A percentile compares a stretch with the other conserved stretches of the same genome.
Conservation (phyloP, 2,888 invertebrate genomes). For the Argyresthia albistria region DNA sequence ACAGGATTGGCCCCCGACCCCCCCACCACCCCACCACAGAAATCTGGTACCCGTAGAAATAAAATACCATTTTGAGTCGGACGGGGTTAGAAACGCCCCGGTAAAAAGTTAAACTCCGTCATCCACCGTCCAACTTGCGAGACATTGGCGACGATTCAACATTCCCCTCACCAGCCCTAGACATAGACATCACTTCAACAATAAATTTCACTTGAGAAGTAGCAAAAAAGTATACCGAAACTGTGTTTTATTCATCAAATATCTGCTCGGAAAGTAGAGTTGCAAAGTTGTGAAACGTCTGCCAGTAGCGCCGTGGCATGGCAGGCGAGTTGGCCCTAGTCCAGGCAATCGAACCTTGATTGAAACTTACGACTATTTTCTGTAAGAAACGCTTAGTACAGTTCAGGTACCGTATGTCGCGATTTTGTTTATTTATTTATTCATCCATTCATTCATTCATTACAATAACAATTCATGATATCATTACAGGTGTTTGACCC, state of each 20-base stretch:
- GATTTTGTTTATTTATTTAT: no score
- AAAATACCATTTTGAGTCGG: no score
- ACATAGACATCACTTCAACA: constrained; percentile 32
- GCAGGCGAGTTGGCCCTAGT: constrained; percentile 8
- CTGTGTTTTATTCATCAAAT: constrained; percentile 42
- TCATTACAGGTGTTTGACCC: no score
- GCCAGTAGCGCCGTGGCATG: constrained; percentile 33
- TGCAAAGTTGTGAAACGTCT: constrained; percentile 48
- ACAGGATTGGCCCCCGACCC: no score
- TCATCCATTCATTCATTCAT: no score
- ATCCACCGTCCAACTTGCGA: constrained; percentile 27
- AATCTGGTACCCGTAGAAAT: no score
- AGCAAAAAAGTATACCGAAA: constrained; percentile 28
- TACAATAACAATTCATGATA: no score
- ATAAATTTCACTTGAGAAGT: constrained; percentile 33
- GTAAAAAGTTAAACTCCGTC: no score
- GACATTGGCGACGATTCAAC: constrained; percentile 33
- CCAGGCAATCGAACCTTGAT: constrained; percentile 30
- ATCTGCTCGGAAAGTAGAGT: constrained; percentile 34
- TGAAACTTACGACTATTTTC: constrained; percentile 11
- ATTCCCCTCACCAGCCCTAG: constrained; percentile 26
- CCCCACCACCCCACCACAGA: no score
- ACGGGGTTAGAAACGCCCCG: no score
- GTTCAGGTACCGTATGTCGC: no score
- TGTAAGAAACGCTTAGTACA: no score